Evolutionary conservation across 2,888 invertebrate species (phyloP), one percentile per base, ranked within the genome.

Genomic region (Oscheius myriophilus): DNA sequence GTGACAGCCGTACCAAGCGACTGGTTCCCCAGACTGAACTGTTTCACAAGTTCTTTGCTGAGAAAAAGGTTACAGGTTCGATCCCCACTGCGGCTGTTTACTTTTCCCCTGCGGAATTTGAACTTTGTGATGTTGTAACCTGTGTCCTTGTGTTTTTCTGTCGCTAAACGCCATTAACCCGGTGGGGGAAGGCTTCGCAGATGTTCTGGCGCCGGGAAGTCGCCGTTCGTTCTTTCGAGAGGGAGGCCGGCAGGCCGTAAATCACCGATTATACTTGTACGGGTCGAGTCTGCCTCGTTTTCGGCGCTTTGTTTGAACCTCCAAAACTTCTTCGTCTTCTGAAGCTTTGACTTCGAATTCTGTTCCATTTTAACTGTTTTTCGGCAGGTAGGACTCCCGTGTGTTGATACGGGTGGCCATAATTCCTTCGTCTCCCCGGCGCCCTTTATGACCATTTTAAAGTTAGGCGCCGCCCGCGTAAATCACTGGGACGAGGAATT

Each of bases 231-330:
- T 49, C 61, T 61, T 46, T 14, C 58, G 43, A 12, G 43, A 43
- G 43, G 58, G 49, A 21, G n/a, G 61, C 61, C 61, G 49, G 61
- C 26, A 11, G 61, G 61, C 49, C 61, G 61, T 61, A 61, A 61
- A 61, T 61, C 61, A 61, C 23, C 61, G 61, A 61, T 61, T 61
- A 61, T 61, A 61, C 61, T 61, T 46, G 61, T 61, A 61, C 61
- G n/a, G 42, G 25, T 49, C 49, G 26, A 46, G 46, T 21, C 43
- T 57, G 41, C 57, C 21, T 57, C 57, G 18, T 42, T 9, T 57
- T 18, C n/a, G 42, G 43, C 14, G 55, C 33, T 25, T 23, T 53
- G 12, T 33, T 16, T 54, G n/a, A 54, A n/a, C n/a, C 39, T 54
- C 26, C 7, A n/a, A 54, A 23, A 51, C 18, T n/a, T n/a, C n/a